Evolutionary conservation across 2,113 vertebrate species (phyloP), one percentile per base, ranked within the genome.

Genomic region (Psittacula cyanocephala): DNA sequence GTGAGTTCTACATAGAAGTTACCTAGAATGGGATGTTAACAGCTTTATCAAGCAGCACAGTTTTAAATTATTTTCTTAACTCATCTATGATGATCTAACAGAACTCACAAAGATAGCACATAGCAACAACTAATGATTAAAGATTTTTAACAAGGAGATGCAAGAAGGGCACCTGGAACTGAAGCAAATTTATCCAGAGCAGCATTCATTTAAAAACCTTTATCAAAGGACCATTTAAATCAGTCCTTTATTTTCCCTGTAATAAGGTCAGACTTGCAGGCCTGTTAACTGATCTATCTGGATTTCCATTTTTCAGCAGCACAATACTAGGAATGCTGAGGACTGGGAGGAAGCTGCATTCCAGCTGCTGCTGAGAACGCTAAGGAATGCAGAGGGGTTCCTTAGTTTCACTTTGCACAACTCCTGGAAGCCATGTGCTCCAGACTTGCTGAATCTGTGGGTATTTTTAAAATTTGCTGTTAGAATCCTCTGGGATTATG

Each of bases 11-110:
- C 50, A 10, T 7, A 15, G 46, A 67, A 57, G 53, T 17, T 16
- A 15, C 6, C n/a, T 52, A 46, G 39, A 47, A 31, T 9, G 29
- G 13, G 39, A 55, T 0, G 0, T 15, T 70, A 20, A 16, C 37
- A 74, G 47, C 27, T 31, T 57, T n/a, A 33, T 41, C 52, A 52
- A 47, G 15, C 20, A 82, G 24, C 46, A 50, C 2, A 17, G 37
- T 44, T 47, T 75, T 39, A 79, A 79, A 28, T 1, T 3, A 8
- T 33, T 55, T 7, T 59, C 88, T 68, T 60, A 33, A 33, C 7
- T 47, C 50, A 57, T 17, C 10, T 57, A 13, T 14, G 9, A 17
- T 3, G 7, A 37, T 44, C 18, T 63, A 65, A 29, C 3, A 50
- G 68, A 65, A 25, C 17, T 67, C 12, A 13, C 17, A 71, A 69